Conservation (phyloP, 2,797 vertebrate species). For the Carapus acus region DNA sequence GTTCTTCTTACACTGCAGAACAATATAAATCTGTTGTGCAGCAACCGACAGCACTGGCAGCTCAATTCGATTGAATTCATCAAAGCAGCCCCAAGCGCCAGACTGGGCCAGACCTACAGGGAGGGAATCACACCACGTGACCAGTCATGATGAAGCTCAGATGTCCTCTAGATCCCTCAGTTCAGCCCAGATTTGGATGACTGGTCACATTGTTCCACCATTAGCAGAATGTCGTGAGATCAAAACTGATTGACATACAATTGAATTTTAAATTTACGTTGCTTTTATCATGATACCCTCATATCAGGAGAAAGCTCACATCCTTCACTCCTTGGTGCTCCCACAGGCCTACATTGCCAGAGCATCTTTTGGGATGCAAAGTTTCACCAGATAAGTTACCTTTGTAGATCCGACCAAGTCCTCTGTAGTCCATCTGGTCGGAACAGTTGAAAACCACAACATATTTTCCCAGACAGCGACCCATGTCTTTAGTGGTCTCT, state of each 20-base stretch:
- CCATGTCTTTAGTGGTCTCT: conserved; percentile 84
- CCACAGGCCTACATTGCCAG: too few species aligned
- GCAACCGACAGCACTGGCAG: conserved; percentile 80
- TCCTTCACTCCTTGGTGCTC: too few species aligned
- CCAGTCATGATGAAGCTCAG: too few species aligned
- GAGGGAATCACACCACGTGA: not conserved
- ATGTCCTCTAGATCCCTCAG: too few species aligned
- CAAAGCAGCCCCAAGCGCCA: conserved; percentile 79
- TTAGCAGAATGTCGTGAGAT: not conserved
- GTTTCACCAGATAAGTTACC: conserved; percentile 36
- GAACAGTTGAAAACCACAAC: conserved; percentile 84
- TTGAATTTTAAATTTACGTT: too few species aligned
- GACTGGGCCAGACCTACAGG: conserved; percentile 78
- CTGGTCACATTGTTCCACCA: not conserved
- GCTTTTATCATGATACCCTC: too few species aligned
- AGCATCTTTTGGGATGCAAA: too few species aligned
- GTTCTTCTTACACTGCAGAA: conserved; percentile 79
- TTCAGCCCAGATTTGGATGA: too few species aligned
- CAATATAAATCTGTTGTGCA: conserved; percentile 79
- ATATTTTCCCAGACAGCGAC: conserved; percentile 80
- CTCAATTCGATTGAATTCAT: conserved; percentile 81
- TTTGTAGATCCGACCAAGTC: conserved; percentile 82
- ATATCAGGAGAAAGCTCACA: too few species aligned
- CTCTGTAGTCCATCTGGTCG: conserved; percentile 84
- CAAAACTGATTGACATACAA: too few species aligned